Evolutionary conservation across 2,888 invertebrate genomes (phyloP).

Genomic region (Melanophora roralis): DNA sequence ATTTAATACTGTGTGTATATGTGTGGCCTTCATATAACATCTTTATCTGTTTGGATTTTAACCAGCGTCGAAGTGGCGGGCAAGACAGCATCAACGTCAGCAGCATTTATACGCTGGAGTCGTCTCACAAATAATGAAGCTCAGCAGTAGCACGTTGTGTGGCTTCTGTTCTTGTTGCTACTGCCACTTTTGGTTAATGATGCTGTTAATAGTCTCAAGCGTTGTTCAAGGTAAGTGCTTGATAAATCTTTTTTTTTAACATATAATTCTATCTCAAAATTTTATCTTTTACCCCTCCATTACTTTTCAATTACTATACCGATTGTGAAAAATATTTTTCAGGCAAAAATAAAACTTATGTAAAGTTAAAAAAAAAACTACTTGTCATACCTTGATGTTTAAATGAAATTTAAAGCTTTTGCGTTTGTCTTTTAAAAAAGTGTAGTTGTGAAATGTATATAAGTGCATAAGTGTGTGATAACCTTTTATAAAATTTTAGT

Average conservation of each 20-base stretch:
- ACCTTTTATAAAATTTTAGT: too few relatives aligned
- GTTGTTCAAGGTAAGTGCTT: conserved; percentile 71
- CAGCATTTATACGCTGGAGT: conserved; percentile 55
- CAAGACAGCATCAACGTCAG: conserved; percentile 47
- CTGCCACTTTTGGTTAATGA: conserved; percentile 70
- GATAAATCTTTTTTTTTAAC: neutral
- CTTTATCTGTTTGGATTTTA: conserved; percentile 22
- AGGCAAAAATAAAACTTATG: too few relatives aligned
- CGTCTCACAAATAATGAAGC: conserved; percentile 65
- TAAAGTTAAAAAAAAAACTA: too few relatives aligned
- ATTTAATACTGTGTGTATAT: conserved; percentile 23
- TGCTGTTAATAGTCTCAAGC: conserved; percentile 71
- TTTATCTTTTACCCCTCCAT: neutral
- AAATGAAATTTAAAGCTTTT: too few relatives aligned
- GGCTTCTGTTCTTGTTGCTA: conserved; percentile 69
- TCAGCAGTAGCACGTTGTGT: conserved; percentile 63
- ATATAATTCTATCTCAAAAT: conserved; percentile 22
- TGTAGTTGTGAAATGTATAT: too few relatives aligned
- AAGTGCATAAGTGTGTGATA: too few relatives aligned
- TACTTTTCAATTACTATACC: neutral
- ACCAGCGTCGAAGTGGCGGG: conserved; percentile 59
- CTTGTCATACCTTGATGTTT: too few relatives aligned
- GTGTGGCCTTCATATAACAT: conserved; percentile 42
- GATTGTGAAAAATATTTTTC: too few relatives aligned
- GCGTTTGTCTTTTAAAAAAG: too few relatives aligned